These are phyloP conservation scores for Poecile montanus DNA, from an alignment of 2,797 vertebrate genomes.

Conservation along the genomic window DNA sequence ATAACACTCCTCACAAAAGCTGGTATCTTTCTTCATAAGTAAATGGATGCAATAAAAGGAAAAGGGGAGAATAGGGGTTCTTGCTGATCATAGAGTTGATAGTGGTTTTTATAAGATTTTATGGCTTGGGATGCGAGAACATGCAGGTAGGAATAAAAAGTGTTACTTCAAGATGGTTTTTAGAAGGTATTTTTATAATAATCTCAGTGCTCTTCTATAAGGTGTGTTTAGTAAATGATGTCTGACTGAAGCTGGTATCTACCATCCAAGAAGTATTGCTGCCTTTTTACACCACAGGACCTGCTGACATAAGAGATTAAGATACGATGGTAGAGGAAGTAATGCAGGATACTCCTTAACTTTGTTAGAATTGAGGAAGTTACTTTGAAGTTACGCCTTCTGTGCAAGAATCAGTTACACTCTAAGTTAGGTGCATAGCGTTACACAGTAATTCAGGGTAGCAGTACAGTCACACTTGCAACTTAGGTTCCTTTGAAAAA, in stretches of 20 bases:
- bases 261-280: not conserved
- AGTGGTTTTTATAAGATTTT: not conserved
- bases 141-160: not conserved
- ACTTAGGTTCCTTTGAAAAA: not conserved
- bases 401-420: not conserved
- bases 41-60: not conserved
- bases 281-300: not conserved
- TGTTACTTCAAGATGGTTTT: not conserved
- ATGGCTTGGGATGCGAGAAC: not conserved
- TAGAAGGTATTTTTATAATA: not conserved
- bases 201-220: not conserved
- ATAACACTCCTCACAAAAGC: not conserved
- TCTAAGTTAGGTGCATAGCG: not conserved
- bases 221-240: not conserved
- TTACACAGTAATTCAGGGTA: not conserved
- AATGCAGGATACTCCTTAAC: not conserved
- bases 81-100: not conserved
- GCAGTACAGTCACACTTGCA: not conserved
- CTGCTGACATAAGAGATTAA: not conserved
- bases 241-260: not conserved
- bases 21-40: not conserved
- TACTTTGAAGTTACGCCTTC: not conserved
- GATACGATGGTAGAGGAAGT: not conserved
- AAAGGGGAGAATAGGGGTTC: not conserved
- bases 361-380: not conserved